Conservation (phyloP, 2,797 vertebrate genomes). For the Furcifer pardalis region DNA sequence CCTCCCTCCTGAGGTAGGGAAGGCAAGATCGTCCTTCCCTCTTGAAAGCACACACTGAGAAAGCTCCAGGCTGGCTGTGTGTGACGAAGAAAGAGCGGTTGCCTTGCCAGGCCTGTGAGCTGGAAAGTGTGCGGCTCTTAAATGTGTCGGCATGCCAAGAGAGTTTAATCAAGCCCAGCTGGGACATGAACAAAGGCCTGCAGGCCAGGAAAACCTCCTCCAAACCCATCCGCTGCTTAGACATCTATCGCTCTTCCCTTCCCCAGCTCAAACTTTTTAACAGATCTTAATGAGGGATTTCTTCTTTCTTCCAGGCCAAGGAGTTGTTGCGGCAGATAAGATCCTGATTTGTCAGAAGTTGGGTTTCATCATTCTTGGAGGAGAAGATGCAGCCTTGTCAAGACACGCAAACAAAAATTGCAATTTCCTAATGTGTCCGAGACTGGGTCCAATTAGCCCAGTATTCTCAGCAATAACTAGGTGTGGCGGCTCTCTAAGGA, state of each 20-base stretch:
- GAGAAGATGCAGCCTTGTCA: no score
- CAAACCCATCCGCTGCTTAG: slow-evolving; percentile 18
- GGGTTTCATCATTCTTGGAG: neutral
- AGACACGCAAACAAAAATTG: no score
- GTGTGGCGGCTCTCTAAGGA: no score
- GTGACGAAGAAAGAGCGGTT: slow-evolving; percentile 1
- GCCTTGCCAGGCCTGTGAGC: slow-evolving; percentile 9
- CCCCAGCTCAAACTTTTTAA: neutral
- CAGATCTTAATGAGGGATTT: slow-evolving; percentile 1
- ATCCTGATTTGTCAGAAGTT: neutral
- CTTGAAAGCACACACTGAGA: neutral
- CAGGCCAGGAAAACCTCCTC: neutral
- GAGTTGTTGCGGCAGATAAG: neutral
- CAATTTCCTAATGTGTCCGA: neutral
- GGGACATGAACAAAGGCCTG: slow-evolving; percentile 27
- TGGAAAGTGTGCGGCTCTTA: slow-evolving; percentile 6
- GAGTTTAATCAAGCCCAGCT: slow-evolving; percentile 34
- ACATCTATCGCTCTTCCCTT: neutral
- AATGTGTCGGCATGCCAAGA: slow-evolving; percentile 40
- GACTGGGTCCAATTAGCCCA: no score
- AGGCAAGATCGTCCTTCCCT: neutral
- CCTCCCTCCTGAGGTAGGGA: neutral
- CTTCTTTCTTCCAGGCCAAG: neutral
- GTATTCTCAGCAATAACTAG: neutral
- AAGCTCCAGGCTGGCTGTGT: neutral